phyloP scores from a whole-genome alignment of 2,113 vertebrate genomes.

The Perca flavescens region DNA sequence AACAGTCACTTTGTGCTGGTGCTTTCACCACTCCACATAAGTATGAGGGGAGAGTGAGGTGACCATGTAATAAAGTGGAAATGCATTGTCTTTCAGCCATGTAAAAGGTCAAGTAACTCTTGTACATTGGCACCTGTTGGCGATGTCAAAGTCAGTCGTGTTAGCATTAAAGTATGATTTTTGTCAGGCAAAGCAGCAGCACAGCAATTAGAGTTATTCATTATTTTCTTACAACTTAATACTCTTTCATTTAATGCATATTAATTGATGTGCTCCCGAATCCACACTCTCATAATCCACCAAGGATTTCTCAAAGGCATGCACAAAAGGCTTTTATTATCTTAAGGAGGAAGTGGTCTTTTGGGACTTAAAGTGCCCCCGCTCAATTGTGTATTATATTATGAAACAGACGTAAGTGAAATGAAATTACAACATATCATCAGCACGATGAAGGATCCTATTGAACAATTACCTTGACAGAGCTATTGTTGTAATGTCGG shows the following conservation, averaged over 20 bases:
- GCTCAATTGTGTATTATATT: constrained; percentile 77
- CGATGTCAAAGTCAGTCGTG: constrained; percentile 32
- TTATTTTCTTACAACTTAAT: constrained; percentile 81
- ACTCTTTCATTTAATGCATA: constrained; percentile 81
- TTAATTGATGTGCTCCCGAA: constrained; percentile 82
- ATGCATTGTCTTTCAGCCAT: constrained; percentile 48
- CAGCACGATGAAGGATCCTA: constrained; percentile 67
- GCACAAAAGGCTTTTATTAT: constrained; percentile 82
- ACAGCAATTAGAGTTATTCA: constrained; percentile 78
- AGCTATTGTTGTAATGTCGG: constrained; percentile 75
- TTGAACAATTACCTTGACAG: constrained; percentile 75
- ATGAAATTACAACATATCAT: constrained; percentile 83
- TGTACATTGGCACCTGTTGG: constrained; percentile 26
- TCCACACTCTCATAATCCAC: constrained; percentile 76
- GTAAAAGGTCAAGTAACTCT: constrained; percentile 64
- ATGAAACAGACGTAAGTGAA: constrained; percentile 80
- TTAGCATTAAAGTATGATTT: constrained; percentile 47
- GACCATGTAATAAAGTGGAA: constrained; percentile 52
- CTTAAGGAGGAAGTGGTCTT: constrained; percentile 81
- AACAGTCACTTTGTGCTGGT: constrained; percentile 31
- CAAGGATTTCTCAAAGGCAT: constrained; percentile 82
- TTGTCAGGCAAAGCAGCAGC: constrained; percentile 49
- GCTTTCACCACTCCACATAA: constrained; percentile 42
- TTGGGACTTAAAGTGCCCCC: constrained; percentile 73
- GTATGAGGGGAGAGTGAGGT: constrained; percentile 41